These are phyloP conservation scores for Sebastes trivittatus DNA, from an alignment of 2,797 vertebrate genomes.

Conservation along the genomic window DNA sequence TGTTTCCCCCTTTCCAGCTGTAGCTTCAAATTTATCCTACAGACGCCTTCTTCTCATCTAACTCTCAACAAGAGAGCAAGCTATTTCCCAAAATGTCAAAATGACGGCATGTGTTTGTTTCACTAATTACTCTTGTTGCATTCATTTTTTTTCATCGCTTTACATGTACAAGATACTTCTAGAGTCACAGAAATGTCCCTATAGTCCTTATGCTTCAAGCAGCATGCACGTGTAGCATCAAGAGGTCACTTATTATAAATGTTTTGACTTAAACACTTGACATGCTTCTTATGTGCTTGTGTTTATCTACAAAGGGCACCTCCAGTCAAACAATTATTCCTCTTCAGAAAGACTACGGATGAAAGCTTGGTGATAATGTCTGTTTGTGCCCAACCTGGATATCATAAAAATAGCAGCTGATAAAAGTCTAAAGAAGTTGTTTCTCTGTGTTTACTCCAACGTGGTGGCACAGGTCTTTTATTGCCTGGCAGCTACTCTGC, in stretches of 20 bases:
- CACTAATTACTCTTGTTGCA: background rate
- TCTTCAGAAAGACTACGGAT: too few relatives aligned
- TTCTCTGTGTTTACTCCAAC: background rate
- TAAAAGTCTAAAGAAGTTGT: background rate
- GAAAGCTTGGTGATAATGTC: background rate
- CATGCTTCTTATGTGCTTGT: background rate
- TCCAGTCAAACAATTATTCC: background rate
- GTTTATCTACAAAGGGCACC: background rate
- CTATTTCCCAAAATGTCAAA: background rate
- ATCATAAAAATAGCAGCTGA: slow-evolving; percentile 8
- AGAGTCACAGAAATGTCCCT: background rate
- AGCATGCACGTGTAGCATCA: background rate
- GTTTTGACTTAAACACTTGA: background rate
- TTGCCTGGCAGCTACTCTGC: background rate
- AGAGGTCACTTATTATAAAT: background rate
- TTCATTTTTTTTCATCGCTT: background rate
- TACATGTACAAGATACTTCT: background rate
- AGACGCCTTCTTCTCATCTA: background rate
- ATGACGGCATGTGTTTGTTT: background rate
- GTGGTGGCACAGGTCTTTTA: background rate
- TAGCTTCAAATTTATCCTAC: background rate
- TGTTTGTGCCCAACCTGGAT: background rate
- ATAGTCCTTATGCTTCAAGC: background rate
- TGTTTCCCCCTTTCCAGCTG: background rate
- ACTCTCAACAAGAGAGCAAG: background rate